Base-by-base conservation (phyloP, 2,888 invertebrate species). In the Chromoteleia sp. region DNA sequence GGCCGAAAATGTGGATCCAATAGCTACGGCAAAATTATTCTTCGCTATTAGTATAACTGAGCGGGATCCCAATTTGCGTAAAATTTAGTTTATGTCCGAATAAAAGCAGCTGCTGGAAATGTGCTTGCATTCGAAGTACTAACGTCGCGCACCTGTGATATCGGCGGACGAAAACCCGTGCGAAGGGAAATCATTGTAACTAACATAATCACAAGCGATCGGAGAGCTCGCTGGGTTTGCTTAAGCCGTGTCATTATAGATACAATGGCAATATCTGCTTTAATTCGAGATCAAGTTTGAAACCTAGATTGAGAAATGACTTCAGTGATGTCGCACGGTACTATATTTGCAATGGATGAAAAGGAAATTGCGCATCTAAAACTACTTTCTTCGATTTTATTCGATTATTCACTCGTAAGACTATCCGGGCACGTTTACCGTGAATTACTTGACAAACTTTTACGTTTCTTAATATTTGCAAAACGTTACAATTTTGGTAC, bases 51-150 rank as follows among this genome's bases (percentile, higher is more conserved):
- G 76, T 75, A 75, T 84, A 85, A 84, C 83, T 84, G 78, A 74
- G 70, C 82, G 58, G 83, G 82, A 85, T 87, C 83, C 85, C 88
- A 88, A 89, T 89, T 89, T 86, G 84, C 84, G 74, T 71, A 84
- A 85, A 88, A 89, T 89, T 87, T 86, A 85, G 87, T 89, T 89
- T 87, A 84, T 84, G 77, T 39, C 61, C 71, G 82, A 82, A 79
- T 79, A 82, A 82, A 79, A 78, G 75, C 85, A 84, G 82, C 83
- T 74, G 78, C 59, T 39, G 75, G 75, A 17, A 78, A 81, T 70
- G 74, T 48, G 71, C 65, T 52, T 50, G 63, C 63, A 63, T 73
- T 68, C 25, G 39, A 50, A 50, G 63, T 48, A 63, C 43, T 77
- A 54, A 67, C 75, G 67, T 68, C 68, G 77, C 48, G 33, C 77